Base-by-base conservation (phyloP, 30 jellyfish, hydroid and myxozoan species). In the Mastigias papua region DNA sequence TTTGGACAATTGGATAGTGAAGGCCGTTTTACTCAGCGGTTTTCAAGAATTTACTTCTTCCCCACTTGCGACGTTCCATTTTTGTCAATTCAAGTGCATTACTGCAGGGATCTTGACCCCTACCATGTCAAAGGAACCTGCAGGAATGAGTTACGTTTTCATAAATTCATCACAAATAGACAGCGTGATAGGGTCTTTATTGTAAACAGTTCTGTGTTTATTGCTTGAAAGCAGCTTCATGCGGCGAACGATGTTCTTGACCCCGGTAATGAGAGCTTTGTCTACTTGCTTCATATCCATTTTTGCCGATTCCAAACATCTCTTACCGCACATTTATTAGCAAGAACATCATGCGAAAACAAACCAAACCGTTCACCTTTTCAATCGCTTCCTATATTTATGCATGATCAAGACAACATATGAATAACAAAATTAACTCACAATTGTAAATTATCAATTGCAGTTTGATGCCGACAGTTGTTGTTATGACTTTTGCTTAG, bases 231-330 rank as follows among this genome's bases (percentile, higher is more conserved):
- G 68, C 91, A 81, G 91, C 67, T 81, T 81, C 91, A 67, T 81
- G 91, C 71, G 91, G 91, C 78, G 91, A 66, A 23, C 32, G 19
- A 63, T 42, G 11, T 79, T 61, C 90, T 79, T 79, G 90, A 79
- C 90, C 90, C 62, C 70, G 81, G 81, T 79, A 79, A 79, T 79
- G 69, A 79, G 25, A 8, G 69, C 90, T 79, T 79, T 79, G 90
- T 79, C 35, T 64, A 78, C 57, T 78, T 42, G 80, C 70, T 79
- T 79, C 70, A 79, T 35, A 31, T 78, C 73, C 90, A 62, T 61
- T 79, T 64, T 64, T 48, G 90, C 80, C 21, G 63, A 61, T 79
- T 79, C 73, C 81, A 35, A 62, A 79, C 88, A 51, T 58, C 78
- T 16, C 33, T 46, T 75, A 75, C 86, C 70, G 71, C 86, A 23